Conservation (phyloP, 1,140 invertebrate genomes). For the Glossosoma conforme region DNA sequence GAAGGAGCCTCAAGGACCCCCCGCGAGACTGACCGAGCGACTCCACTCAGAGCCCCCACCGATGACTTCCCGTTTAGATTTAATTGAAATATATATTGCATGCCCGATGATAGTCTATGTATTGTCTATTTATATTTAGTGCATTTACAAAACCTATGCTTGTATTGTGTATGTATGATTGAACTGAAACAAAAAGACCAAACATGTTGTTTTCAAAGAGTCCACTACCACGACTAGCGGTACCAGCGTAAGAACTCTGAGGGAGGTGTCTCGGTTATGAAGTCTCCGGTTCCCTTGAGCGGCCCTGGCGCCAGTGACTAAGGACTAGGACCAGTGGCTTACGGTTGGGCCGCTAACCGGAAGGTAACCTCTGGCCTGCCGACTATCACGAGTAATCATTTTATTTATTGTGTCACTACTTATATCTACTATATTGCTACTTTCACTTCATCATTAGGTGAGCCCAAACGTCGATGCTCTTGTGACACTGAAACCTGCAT, state of each 20-base stretch:
- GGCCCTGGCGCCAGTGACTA: constrained; percentile 4
- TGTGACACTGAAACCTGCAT: constrained; percentile 1
- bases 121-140: constrained; percentile 21
- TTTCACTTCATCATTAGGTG: constrained; percentile 26
- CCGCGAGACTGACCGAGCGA: no score
- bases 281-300: not conserved
- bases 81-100: constrained; percentile 27
- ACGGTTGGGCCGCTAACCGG: constrained; percentile 7
- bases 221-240: constrained; percentile 24
- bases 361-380: constrained; percentile 12
- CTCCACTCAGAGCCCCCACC: no score
- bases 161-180: constrained; percentile 27
- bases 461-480: constrained; percentile 23
- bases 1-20: not conserved
- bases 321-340: constrained; percentile 3
- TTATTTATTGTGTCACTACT: constrained; percentile 32
- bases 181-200: constrained; percentile 28
- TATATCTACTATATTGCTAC: constrained; percentile 13
- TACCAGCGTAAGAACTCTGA: constrained; percentile 19
- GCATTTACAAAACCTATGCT: constrained; percentile 20
- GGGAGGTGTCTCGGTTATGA: constrained; percentile 12
- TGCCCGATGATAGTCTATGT: constrained; percentile 25
- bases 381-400: constrained; percentile 31
- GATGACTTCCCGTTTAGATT: constrained; percentile 6
- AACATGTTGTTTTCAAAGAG: constrained; percentile 28